Percentiles rank a stretch among this genome's conserved stretches.
These are phyloP conservation scores for Agrilus planipennis DNA, from an alignment of 1,140 invertebrate species.

Conservation along the genomic window DNA sequence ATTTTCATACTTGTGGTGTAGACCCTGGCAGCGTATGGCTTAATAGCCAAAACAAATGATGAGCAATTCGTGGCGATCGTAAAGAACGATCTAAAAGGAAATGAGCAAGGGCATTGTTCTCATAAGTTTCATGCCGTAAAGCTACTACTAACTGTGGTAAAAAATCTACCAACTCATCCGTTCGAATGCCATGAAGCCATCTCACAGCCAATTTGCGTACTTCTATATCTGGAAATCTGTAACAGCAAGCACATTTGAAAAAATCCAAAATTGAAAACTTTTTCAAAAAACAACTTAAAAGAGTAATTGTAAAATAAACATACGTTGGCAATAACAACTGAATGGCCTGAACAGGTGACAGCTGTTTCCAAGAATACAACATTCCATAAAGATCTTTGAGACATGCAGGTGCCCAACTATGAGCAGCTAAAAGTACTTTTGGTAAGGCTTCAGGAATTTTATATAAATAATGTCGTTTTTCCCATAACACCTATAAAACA, in stretches of 20 bases:
- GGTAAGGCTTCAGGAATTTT: constrained; percentile 76
- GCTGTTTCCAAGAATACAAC: constrained; percentile 65
- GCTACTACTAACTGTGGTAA: constrained; percentile 90
- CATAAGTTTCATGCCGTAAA: constrained; percentile 86
- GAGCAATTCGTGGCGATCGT: constrained; percentile 78
- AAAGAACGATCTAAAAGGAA: constrained; percentile 77
- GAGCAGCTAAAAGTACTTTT: constrained; percentile 79
- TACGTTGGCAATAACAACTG: constrained; percentile 86
- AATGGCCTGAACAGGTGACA: constrained; percentile 78
- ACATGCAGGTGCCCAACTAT: constrained; percentile 79
- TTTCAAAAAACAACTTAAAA: too few species aligned
- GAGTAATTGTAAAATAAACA: constrained; percentile 19
- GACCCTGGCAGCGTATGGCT: constrained; percentile 64
- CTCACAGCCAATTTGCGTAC: constrained; percentile 73
- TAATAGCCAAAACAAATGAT: constrained; percentile 89
- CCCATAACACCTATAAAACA: constrained; percentile 78
- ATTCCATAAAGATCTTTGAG: constrained; percentile 77
- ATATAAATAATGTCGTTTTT: constrained; percentile 83
- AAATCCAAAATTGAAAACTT: too few species aligned
- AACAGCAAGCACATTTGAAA: constrained; percentile 14
- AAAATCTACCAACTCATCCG: constrained; percentile 83
- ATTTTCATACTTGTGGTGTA: constrained; percentile 45
- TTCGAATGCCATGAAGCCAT: constrained; percentile 66
- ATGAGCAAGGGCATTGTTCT: constrained; percentile 70
- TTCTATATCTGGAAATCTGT: constrained; percentile 81